Evolutionary conservation across 2,888 invertebrate species (phyloP), one percentile per base, ranked within the genome.

Genomic region (Pecten maximus): DNA sequence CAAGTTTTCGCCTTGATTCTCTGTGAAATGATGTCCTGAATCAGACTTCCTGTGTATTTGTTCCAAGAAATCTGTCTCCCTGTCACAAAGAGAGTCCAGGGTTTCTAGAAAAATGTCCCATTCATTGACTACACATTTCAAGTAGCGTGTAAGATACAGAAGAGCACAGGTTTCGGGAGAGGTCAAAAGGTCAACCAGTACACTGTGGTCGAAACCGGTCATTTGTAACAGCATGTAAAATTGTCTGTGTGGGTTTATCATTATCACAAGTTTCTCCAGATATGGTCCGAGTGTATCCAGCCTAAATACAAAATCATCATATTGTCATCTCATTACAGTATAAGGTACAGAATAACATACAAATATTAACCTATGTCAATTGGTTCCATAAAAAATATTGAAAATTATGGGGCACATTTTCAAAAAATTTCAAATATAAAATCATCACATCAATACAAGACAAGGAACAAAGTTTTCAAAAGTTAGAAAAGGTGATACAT

Each of bases 91-190:
- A 74, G 12, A 28, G 28, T 74, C 74, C 35, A 74, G 74, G 4
- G 88, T 89, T 35, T 48, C 48, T 19, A 92, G 60, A 90, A 95
- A 95, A 28, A 89, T 19, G 6, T 87, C 40, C 96, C 96, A 96
- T 50, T 95, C 92, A 40, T n/a, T 50, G 6, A 90, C 10, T 4
- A 94, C 87, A 40, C 92, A 89, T 89, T 94, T 95, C 39, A 96
- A 92, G 90, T 95, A 95, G 23, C 91, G 89, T 4, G 93, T 91
- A 28, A 96, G 89, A 91, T 95, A 95, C 10, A 92, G 74, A 2
- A 96, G 93, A 90, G 95, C 96, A 88, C 94, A 94, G 10, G 96
- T 96, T 91, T 96, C 96, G 8, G 96, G 96, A n/a, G 95, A 95
- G 74, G 94, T 94, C 54, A 96, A 92, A 8, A 95, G 92, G 93